These are phyloP conservation scores for Anarrhichthys ocellatus DNA, from an alignment of 2,113 vertebrate genomes.

Conservation along the genomic window DNA sequence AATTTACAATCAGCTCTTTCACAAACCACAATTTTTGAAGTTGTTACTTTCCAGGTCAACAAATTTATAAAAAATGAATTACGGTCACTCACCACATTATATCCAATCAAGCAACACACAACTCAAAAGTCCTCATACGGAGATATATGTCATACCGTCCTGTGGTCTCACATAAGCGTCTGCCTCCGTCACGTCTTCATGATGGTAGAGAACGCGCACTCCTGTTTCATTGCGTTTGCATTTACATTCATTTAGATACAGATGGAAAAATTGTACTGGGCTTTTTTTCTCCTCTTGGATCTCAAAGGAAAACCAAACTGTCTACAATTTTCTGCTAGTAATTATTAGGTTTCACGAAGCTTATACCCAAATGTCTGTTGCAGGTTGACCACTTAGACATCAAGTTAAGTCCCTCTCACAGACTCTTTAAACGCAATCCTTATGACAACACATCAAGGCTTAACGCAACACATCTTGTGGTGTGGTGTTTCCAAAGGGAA, in stretches of 20 bases:
- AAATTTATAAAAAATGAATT: slow-evolving; percentile 41
- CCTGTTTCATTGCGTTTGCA: slow-evolving; percentile 75
- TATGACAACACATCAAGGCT: slow-evolving; percentile 68
- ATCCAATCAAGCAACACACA: slow-evolving; percentile 57
- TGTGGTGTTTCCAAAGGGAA: slow-evolving; percentile 56
- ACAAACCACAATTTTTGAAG: slow-evolving; percentile 30
- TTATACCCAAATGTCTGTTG: slow-evolving; percentile 79
- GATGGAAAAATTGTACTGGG: slow-evolving; percentile 77
- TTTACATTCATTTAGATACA: slow-evolving; percentile 69
- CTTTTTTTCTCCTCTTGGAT: slow-evolving; percentile 54
- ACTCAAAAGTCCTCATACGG: slow-evolving; percentile 20
- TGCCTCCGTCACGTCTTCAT: slow-evolving; percentile 71
- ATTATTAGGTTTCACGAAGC: slow-evolving; percentile 81
- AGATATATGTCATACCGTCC: slow-evolving; percentile 57
- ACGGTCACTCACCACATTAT: slow-evolving; percentile 41
- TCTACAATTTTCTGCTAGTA: slow-evolving; percentile 79
- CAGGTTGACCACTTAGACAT: slow-evolving; percentile 77
- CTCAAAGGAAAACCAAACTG: slow-evolving; percentile 79
- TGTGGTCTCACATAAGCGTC: slow-evolving; percentile 74
- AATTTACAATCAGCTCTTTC: slow-evolving; percentile 16
- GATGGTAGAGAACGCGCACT: slow-evolving; percentile 59
- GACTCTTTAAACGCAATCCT: slow-evolving; percentile 69
- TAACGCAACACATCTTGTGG: slow-evolving; percentile 68
- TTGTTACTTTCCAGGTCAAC: slow-evolving; percentile 38
- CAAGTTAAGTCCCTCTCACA: slow-evolving; percentile 70